These are phyloP conservation scores for Campoplex capitator DNA, from an alignment of 2,888 invertebrate genomes.

Conservation along the genomic window DNA sequence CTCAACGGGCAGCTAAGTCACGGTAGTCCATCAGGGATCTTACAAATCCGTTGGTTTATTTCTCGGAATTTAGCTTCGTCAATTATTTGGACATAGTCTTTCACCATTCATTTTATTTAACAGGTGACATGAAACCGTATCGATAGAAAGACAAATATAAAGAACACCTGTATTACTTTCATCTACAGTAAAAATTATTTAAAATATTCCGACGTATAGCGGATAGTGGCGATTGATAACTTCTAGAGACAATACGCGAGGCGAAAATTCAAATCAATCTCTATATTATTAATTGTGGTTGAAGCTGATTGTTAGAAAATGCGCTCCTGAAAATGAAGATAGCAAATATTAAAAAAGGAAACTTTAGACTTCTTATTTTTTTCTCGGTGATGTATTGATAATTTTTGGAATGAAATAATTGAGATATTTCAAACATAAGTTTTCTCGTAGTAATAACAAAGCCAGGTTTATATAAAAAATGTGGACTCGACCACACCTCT, in stretches of 20 bases:
- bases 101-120: constrained; percentile 10
- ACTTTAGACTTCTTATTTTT: not conserved
- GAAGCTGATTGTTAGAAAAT: not conserved
- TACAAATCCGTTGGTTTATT: constrained; percentile 29
- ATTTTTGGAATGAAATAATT: constrained; percentile 48
- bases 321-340: no score
- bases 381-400: not conserved
- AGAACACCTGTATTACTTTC: not conserved
- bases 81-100: not conserved
- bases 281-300: not conserved
- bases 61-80: constrained; percentile 5
- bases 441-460: constrained; percentile 30
- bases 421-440: constrained; percentile 8
- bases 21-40: constrained; percentile 1
- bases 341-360: not conserved
- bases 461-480: constrained; percentile 16
- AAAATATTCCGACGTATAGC: not conserved
- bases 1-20: constrained; percentile 51
- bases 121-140: not conserved
- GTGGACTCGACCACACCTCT: constrained; percentile 60
- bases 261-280: not conserved
- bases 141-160: not conserved
- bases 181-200: not conserved
- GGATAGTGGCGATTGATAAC: not conserved
- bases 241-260: not conserved